These are phyloP conservation scores for Leucoraja erinaceus DNA, from an alignment of 2,113 vertebrate species.

Conservation along the genomic window DNA sequence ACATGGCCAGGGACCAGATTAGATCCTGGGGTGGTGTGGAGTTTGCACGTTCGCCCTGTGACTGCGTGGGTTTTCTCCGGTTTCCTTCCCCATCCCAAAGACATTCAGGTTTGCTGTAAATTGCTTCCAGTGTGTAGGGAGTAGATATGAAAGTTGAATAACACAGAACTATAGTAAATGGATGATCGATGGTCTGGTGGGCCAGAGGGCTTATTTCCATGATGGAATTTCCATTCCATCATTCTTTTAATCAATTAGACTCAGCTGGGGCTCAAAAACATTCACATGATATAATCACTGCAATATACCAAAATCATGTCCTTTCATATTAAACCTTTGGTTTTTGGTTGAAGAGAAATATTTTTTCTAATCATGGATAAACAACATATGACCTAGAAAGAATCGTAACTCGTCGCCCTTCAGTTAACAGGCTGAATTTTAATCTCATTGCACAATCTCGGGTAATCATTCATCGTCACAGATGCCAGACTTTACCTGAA, in stretches of 20 bases:
- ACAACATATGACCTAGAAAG: not conserved
- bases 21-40: no score
- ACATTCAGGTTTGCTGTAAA: no score
- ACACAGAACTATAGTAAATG: no score
- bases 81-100: no score
- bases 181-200: no score
- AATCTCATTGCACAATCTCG: not conserved
- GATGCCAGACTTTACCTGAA: conserved; percentile 66
- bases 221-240: no score
- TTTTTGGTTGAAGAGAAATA: not conserved
- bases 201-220: no score
- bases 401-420: not conserved
- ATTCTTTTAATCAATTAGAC: not conserved
- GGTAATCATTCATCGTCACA: not conserved
- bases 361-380: not conserved
- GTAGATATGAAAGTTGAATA: no score
- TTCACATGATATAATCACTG: not conserved
- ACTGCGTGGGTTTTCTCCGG: no score
- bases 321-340: not conserved
- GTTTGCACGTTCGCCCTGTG: no score
- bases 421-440: not conserved
- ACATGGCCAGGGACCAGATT: no score
- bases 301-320: not conserved
- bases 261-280: not conserved
- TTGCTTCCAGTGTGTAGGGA: no score